phyloP scores from a whole-genome alignment of 1,140 invertebrate genomes.

The Chrysopa pallens region DNA sequence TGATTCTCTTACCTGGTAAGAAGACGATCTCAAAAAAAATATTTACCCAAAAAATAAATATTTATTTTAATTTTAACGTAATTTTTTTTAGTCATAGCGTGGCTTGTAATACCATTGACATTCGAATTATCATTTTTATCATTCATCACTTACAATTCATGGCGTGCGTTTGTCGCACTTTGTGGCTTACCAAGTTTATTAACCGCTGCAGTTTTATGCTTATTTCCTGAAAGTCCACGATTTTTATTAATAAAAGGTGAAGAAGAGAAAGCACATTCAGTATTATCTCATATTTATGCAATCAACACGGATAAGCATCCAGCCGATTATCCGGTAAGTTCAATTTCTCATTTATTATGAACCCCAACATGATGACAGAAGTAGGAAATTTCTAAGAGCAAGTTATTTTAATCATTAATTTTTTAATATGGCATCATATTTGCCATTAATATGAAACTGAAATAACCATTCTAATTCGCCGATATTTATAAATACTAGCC shows the following conservation, averaged over 20 bases:
- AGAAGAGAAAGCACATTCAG: constrained; percentile 26
- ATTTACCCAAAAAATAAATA: constrained; percentile 1
- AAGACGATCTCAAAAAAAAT: not conserved
- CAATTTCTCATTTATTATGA: not conserved
- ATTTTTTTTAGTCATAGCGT: constrained; percentile 27
- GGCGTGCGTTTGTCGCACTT: constrained; percentile 49
- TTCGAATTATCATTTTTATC: constrained; percentile 12
- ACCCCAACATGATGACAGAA: not conserved
- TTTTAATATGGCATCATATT: no score
- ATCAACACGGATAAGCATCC: constrained; percentile 29
- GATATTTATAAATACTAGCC: no score
- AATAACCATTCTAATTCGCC: no score
- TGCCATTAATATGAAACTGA: no score
- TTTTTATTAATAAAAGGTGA: constrained; percentile 47
- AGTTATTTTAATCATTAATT: not conserved
- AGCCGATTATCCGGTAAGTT: constrained; percentile 29
- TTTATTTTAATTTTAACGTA: constrained; percentile 1
- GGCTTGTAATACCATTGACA: constrained; percentile 26
- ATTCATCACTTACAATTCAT: constrained; percentile 34
- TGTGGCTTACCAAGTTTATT: constrained; percentile 42
- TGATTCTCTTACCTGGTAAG: constrained; percentile 32
- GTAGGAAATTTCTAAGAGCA: not conserved
- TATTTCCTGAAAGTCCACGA: constrained; percentile 59
- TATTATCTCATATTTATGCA: constrained; percentile 31
- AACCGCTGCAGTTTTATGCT: constrained; percentile 35